Base-by-base conservation (phyloP, 1,140 invertebrate species). In the Trichoplusia ni region DNA sequence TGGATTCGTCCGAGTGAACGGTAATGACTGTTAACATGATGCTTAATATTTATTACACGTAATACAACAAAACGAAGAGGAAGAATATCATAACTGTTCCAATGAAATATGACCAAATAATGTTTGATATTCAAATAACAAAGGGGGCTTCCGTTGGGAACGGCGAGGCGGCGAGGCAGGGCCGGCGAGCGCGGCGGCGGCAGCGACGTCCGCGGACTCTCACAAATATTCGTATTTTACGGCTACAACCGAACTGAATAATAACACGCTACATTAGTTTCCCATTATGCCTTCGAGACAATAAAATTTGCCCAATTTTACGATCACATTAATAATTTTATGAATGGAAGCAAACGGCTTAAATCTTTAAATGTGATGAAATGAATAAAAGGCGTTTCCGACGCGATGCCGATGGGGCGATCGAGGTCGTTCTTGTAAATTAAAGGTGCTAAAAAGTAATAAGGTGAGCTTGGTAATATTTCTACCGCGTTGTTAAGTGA, bases 261-360 rank as follows among this genome's bases (percentile, higher is more conserved):
- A 90, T 90, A 88, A 89, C 88, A 90, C 86, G 88, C 76, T 88
- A 90, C 88, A 90, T 90, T 90, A 90, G 88, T 88, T 90, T 90
- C 86, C 86, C 88, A 90, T 90, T 90, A 90, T 90, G 81, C 79
- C 84, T 88, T 80, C 86, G 83, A 88, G 85, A 89, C 86, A 90
- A 90, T 90, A 90, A 90, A 90, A 90, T 88, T 90, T 88, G 84
- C 85, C 81, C 88, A 87, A 88, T 88, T 90, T 89, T 90, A 90
- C 83, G 86, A 90, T 87, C 88, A 72, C 86, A 90, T 90, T 88
- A 90, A 90, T 90, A 90, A 89, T 90, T 89, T 90, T 90, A 90
- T 90, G 85, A 90, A 88, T 88, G 84, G 85, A 82, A 84, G 83
- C 87, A 82, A 86, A 84, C 76, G 81, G 71, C 84, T 86, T 79